Evolutionary conservation across 2,888 invertebrate genomes (phyloP).

Genomic region (Spodoptera picta): DNA sequence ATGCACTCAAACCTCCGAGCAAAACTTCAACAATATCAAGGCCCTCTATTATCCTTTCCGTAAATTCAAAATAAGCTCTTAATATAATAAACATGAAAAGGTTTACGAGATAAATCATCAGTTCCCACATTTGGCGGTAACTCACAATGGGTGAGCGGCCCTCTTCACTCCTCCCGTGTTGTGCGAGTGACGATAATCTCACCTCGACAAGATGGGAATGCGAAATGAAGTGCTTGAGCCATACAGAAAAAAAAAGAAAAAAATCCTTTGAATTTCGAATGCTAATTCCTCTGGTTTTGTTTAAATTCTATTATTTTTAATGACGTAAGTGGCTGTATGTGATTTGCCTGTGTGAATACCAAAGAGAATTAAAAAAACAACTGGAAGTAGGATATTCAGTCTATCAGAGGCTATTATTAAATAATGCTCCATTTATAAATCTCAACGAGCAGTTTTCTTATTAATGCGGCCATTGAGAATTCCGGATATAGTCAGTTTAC

Average conservation of each 20-base stretch:
- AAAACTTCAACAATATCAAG: conserved; percentile 31
- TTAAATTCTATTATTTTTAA: conserved; percentile 63
- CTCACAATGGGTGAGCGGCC: conserved; percentile 60
- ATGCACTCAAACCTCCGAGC: not conserved
- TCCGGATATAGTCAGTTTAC: conserved; percentile 50
- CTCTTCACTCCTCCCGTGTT: conserved; percentile 65
- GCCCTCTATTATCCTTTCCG: conserved; percentile 39
- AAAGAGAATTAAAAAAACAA: conserved; percentile 14
- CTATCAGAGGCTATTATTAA: conserved; percentile 33
- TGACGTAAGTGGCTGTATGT: conserved; percentile 74
- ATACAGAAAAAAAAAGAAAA: conserved; percentile 43
- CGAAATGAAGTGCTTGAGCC: conserved; percentile 55
- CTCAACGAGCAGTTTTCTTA: conserved; percentile 36
- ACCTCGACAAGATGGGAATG: conserved; percentile 66
- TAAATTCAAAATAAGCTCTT: conserved; percentile 55
- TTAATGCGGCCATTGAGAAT: conserved; percentile 34
- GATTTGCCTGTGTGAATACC: conserved; percentile 43
- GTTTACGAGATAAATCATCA: conserved; percentile 70
- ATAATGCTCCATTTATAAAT: conserved; percentile 48
- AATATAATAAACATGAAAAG: conserved; percentile 66
- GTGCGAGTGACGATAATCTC: conserved; percentile 79
- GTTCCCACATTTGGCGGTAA: conserved; percentile 74
- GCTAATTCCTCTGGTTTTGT: conserved; percentile 56
- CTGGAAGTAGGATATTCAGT: conserved; percentile 28
- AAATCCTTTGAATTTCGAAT: conserved; percentile 56